phyloP scores from a whole-genome alignment of 2,113 vertebrate species.

The Oryzias woworae region DNA sequence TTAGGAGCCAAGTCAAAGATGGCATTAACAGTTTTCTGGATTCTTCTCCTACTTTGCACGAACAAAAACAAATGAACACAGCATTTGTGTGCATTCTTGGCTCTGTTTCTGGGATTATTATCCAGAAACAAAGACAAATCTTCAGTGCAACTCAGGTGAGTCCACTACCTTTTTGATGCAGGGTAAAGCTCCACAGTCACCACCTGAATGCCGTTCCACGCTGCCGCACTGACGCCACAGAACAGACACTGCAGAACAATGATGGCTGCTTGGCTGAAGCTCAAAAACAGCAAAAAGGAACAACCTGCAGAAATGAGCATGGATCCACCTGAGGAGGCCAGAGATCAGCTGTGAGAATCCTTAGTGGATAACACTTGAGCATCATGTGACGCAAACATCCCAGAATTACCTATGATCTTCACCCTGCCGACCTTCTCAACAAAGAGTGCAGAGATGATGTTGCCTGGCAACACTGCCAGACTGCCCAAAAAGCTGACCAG shows the following conservation, averaged over 20 bases:
- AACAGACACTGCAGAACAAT: slow-evolving; percentile 96
- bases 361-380: neutral
- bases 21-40: too few species aligned
- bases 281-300: slow-evolving; percentile 93
- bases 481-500: slow-evolving; percentile 96
- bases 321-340: slow-evolving; percentile 81
- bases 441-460: slow-evolving; percentile 92
- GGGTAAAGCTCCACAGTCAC: slow-evolving; percentile 96
- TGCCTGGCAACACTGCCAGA: slow-evolving; percentile 91
- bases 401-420: slow-evolving; percentile 87
- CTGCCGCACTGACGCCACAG: slow-evolving; percentile 89
- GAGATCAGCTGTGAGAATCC: neutral
- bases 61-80: too few species aligned
- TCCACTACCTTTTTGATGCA: slow-evolving; percentile 82
- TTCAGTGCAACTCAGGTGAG: neutral
- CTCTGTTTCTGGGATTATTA: too few species aligned
- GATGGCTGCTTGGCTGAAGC: slow-evolving; percentile 91
- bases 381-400: neutral
- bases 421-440: slow-evolving; percentile 94
- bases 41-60: too few species aligned
- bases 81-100: too few species aligned
- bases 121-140: too few species aligned
- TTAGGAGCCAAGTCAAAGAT: too few species aligned
- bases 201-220: slow-evolving; percentile 95
- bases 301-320: slow-evolving; percentile 93